Evolutionary conservation across 2,113 vertebrate genomes (phyloP), one percentile per base, ranked within the genome.

Genomic region (Baryphthengus martii): DNA sequence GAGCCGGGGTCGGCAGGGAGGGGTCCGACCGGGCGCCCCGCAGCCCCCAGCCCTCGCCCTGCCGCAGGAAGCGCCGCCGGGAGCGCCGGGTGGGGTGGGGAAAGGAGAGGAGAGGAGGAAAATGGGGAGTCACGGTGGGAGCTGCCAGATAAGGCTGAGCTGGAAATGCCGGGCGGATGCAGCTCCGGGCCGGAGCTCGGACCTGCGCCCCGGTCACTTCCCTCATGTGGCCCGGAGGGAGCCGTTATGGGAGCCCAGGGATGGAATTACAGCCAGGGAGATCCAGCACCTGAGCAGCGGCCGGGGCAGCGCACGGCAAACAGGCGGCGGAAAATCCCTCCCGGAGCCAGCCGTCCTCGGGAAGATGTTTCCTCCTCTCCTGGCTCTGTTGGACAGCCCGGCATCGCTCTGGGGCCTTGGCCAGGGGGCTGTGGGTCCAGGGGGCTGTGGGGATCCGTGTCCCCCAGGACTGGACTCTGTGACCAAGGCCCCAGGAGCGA

Each of bases 101-200:
- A 87, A 91, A 79, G 73, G 77, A 75, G 83, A 76, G 65, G 77
- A 91, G 63, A 87, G 67, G 90, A 95, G 83, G 85, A 93, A 90
- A 88, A 70, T 80, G 90, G 85, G 93, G 95, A 87, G 40, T 67
- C 80, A 28, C 5, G 19, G 80, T 67, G 91, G 71, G 86, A 95
- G 63, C 84, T 0, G 81, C 65, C 95, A 91, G 89, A 90, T 67
- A 76, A 66, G 67, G 86, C 66, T 11, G 77, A 56, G 66, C 55
- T 94, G 96, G 97, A 89, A 97, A 61, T 4, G 28, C 15, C 0
- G 52, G 82, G 87, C 90, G 90, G 96, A 96, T 97, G 92, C 94
- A 53, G 95, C 84, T 72, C 74, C 15, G 28, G 47, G 71, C 78
- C 1, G 12, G 93, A 74, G 82, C 83, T 85, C 31, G 10, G 93